These are phyloP conservation scores for Beris chalybata DNA, from an alignment of 2,888 invertebrate species.

Conservation along the genomic window DNA sequence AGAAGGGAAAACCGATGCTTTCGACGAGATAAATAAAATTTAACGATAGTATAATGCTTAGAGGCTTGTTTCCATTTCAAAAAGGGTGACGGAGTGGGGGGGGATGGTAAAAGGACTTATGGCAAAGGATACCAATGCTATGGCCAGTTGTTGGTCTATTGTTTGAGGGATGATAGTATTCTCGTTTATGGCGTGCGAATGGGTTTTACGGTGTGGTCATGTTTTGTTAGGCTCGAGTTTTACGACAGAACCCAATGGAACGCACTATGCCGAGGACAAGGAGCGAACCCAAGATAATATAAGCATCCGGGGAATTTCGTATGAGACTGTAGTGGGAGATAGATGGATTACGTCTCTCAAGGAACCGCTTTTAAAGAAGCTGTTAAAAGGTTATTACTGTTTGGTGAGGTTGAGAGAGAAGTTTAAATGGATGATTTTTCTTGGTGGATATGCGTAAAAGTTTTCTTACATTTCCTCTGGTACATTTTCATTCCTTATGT, in stretches of 20 bases:
- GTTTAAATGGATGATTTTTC: too few species aligned
- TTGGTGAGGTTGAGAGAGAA: too few species aligned
- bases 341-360: too few species aligned
- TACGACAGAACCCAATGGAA: not conserved
- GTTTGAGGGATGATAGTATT: constrained; percentile 27
- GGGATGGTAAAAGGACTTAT: not conserved
- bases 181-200: constrained; percentile 34
- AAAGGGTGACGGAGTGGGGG: not conserved
- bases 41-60: constrained; percentile 38
- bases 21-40: constrained; percentile 38
- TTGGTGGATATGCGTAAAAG: too few species aligned
- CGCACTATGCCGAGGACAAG: too few species aligned
- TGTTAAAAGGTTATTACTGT: too few species aligned
- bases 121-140: not conserved
- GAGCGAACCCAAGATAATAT: too few species aligned
- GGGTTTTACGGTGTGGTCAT: constrained; percentile 39
- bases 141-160: constrained; percentile 10
- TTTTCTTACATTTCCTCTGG: too few species aligned
- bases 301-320: too few species aligned
- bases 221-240: constrained; percentile 31
- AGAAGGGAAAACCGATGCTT: constrained; percentile 26
- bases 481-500: too few species aligned
- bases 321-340: too few species aligned
- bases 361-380: too few species aligned
- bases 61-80: constrained; percentile 13